Base-by-base conservation (phyloP, 2,888 invertebrate genomes). In the Leptopilina myrica region DNA sequence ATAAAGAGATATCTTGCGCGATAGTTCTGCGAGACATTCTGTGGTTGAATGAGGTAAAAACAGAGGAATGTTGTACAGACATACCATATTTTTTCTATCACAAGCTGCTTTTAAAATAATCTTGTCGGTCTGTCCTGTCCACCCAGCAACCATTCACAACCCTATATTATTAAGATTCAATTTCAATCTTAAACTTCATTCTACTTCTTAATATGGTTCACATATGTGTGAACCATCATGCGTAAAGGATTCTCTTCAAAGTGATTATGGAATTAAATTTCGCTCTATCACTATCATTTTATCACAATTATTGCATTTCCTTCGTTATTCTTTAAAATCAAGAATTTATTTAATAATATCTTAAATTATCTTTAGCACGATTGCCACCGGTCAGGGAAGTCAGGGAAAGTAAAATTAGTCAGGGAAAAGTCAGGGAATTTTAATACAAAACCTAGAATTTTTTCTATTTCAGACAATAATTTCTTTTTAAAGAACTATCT, bases 1-100 rank as follows among this genome's bases (percentile, higher is more conserved):
- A 62, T 67, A 77, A 69, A 67, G 69, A 64, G 78, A 78, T 78
- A 46, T 66, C 62, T 53, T 59, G 78, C 64, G 62, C 46, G 76
- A 76, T 76, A 76, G 76, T 33, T 26, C 33, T 2, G 20, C 20
- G 65, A 64, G 64, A 64, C 64, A 64, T 73, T 56, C 56, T 56
- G 73, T 14, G 33, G 64, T 64, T 33, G 76, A 12, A 5, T 11
- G 11, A 65, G 76, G 64, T 53, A 73, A 78, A 78, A 78, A 78
- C 73, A 40, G 78, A 46, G 73, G 59, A 73, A 78, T 69, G 78
- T 73, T 62, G 73, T 64, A 53, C 69, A 69, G 56, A 33, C 53
- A 73, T 73, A 53, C 73, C 56, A 56, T 33, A 26, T 64, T 64
- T 73, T 56, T 73, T 33, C 53, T 73, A 73, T 56, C 56, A 46